Base-by-base conservation (phyloP, 1,140 invertebrate genomes). In the Lepidurus packardi region DNA sequence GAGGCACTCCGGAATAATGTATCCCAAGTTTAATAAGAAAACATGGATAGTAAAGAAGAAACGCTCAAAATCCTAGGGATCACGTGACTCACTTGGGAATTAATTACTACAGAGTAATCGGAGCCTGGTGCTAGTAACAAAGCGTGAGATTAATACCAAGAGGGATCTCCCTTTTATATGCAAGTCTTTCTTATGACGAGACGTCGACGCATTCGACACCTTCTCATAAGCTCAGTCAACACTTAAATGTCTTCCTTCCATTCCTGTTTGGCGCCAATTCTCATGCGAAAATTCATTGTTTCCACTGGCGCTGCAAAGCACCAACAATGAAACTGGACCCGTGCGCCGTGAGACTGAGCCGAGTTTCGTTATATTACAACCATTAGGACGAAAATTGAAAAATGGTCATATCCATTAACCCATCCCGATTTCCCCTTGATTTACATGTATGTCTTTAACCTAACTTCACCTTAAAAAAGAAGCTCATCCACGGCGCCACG, bases 131-230 rank as follows among this genome's bases (percentile, higher is more conserved):
- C 9, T 65, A 65, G 53, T 65, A 65, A 3, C 21, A 65, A 65
- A 65, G 53, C 53, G 53, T 65, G 53, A 65, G 53, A 65, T 21
- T 65, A 21, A 65, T 16, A 21, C 6, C 53, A 34, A 34, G 34
- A 21, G 53, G 53, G 53, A 65, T 65, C 53, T 65, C 53, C 53
- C 53, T 65, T 21, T 65, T 9, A n/a, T 65, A 13, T 65, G 6
- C 53, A 65, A 65, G 53, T 11, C 21, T 47, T 16, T 65, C 53
- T n/a, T 13, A 65, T 21, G 53, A 21, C 53, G 53, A 65, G 53
- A 65, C 53, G 53, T 65, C 53, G 21, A 65, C 53, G 53, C 21
- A 65, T 65, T 65, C 21, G 53, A 65, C 53, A 65, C 53, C 53
- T 65, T 65, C 21, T 65, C 53, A 65, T 1, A 65, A 65, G 53